Evolutionary conservation across 1,140 invertebrate genomes (phyloP), one percentile per base, ranked within the genome.

Genomic region (Stegodyphus dumicola): DNA sequence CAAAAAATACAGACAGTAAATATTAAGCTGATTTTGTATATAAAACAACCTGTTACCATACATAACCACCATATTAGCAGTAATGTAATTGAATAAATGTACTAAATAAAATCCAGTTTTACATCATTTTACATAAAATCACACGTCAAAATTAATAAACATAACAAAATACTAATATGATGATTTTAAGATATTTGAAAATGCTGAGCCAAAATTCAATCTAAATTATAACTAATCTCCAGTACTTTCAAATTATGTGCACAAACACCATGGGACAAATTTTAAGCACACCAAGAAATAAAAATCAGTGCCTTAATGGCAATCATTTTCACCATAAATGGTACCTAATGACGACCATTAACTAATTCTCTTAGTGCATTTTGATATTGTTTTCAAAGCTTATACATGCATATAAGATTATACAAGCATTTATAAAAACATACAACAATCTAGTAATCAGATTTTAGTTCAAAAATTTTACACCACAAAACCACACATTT

Each of bases 341-440:
- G 53, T 67, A 75, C 74, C 81, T 85, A 85, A 85, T 85, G 81
- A 85, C 60, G 53, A 83, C 71, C 56, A 83, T 83, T 56, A 76
- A 85, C 81, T 85, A 85, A 66, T 18, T 85, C 65, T 67, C 65
- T 70, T 73, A 60, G 65, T 83, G 71, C 73, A 81, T 56, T 54
- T 66, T 33, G 71, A 56, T 81, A 74, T 74, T 77, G 51, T n/a
- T 49, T 76, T 85, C 76, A 76, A 75, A 81, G 77, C 77, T 83
- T 73, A 83, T 71, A 85, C 74, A 85, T 76, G 81, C 81, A 85
- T 85, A 85, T 56, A 85, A 76, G 81, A 33, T 33, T 33, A 66
- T 85, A 85, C 81, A 85, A 85, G 81, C 81, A 67, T 60, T 85
- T 85, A 85, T 76, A 85, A 85, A 85, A 85, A 85, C 81, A 85